Evolutionary conservation across 2,113 vertebrate species (phyloP).

Genomic region (Hypocryptadius cinnamomeus): DNA sequence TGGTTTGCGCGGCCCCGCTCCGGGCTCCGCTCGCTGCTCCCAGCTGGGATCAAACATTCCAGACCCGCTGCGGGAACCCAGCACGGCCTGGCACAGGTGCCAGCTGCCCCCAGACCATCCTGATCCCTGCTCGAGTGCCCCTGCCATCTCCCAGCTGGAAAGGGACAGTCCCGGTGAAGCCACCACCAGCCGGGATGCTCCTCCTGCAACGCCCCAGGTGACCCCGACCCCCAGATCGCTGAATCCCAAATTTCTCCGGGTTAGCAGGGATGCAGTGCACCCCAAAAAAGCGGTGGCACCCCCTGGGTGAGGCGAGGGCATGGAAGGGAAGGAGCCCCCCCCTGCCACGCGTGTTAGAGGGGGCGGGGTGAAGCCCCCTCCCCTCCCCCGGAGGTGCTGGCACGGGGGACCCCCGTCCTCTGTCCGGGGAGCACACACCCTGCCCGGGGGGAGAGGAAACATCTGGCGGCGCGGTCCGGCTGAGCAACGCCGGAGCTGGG

Average conservation of each 20-base stretch:
- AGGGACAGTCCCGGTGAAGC: not conserved
- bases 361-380: not conserved
- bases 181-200: fast-evolving
- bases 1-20: not conserved
- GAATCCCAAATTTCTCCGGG: not conserved
- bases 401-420: not conserved
- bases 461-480: conserved; percentile 1
- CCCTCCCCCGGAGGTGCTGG: not conserved
- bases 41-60: not conserved
- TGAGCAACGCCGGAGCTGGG: not conserved
- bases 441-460: conserved; percentile 5
- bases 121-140: fast-evolving
- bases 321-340: fast-evolving
- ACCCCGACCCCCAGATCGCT: not conserved
- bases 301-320: fast-evolving
- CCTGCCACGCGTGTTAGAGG: fast-evolving
- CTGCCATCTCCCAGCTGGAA: not conserved
- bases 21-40: not conserved
- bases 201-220: fast-evolving
- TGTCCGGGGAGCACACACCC: not conserved
- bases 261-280: fast-evolving
- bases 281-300: not conserved
- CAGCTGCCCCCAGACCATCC: fast-evolving
- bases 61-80: not conserved
- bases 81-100: not conserved